A percentile compares a stretch with the other conserved stretches of the same genome.
These are phyloP conservation scores for Sympetrum striolatum DNA, from an alignment of 2,888 invertebrate genomes.

Conservation along the genomic window DNA sequence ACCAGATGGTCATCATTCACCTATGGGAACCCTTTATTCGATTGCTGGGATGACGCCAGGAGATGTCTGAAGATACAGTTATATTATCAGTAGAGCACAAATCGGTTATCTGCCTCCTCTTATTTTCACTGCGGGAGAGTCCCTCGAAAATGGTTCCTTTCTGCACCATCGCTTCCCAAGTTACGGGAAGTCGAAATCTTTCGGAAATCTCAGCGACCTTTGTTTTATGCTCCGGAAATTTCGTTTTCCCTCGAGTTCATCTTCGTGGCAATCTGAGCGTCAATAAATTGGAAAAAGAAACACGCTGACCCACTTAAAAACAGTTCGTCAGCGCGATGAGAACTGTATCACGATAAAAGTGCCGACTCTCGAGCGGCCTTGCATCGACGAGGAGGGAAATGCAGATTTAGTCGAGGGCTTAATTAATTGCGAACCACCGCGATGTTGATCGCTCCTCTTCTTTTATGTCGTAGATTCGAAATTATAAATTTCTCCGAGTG, in stretches of 20 bases:
- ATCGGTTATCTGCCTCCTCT: too few species aligned
- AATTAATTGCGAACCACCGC: background rate
- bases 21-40: too few species aligned
- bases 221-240: background rate
- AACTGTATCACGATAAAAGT: background rate
- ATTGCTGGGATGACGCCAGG: too few species aligned
- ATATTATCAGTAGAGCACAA: too few species aligned
- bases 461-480: background rate
- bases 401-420: background rate
- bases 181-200: background rate
- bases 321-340: background rate
- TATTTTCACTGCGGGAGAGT: too few species aligned
- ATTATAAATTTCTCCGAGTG: background rate
- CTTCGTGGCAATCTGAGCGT: background rate
- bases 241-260: background rate
- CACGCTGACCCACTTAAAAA: background rate
- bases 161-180: background rate
- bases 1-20: too few species aligned
- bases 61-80: too few species aligned
- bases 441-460: background rate
- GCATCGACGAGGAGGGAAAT: background rate
- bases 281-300: background rate
- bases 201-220: background rate
- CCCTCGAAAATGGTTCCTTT: background rate
- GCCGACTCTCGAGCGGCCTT: background rate